Conservation (phyloP, 2,888 invertebrate species). For the Orchesella flavescens region DNA sequence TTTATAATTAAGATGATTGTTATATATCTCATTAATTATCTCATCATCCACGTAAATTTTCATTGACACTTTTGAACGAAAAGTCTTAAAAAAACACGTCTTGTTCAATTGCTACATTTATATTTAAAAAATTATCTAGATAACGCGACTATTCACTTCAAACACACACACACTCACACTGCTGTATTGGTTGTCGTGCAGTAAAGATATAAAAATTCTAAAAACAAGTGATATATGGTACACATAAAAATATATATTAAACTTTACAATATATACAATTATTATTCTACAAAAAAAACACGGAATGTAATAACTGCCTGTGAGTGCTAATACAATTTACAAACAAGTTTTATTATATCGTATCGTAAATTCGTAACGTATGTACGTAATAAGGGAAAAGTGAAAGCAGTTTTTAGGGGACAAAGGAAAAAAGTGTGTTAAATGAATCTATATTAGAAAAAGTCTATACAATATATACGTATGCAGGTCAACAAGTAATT, state of each 20-base stretch:
- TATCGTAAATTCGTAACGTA: conserved; percentile 15
- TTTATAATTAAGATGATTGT: too few relatives aligned
- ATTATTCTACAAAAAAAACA: conserved; percentile 6
- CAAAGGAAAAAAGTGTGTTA: conserved; percentile 1
- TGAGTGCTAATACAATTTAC: conserved; percentile 46
- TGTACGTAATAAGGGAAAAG: neutral
- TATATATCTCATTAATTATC: too few relatives aligned
- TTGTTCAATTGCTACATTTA: neutral
- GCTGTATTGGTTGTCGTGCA: conserved; percentile 27
- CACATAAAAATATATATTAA: conserved; percentile 28
- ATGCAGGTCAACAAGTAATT: conserved; percentile 47
- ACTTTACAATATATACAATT: neutral
- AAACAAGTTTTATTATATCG: conserved; percentile 24
- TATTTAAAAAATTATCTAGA: neutral
- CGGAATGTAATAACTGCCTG: conserved; percentile 52
- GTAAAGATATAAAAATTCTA: conserved; percentile 28
- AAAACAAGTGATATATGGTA: conserved; percentile 48
- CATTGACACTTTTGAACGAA: too few relatives aligned
- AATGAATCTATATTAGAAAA: neutral
- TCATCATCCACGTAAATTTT: too few relatives aligned
- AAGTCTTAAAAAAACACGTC: too few relatives aligned
- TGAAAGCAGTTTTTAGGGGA: neutral
- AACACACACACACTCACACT: conserved; percentile 38
- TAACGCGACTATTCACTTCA: neutral
- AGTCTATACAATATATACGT: conserved; percentile 23